phyloP scores from a whole-genome alignment of 1,140 invertebrate genomes.

The Drosophila melanica region DNA sequence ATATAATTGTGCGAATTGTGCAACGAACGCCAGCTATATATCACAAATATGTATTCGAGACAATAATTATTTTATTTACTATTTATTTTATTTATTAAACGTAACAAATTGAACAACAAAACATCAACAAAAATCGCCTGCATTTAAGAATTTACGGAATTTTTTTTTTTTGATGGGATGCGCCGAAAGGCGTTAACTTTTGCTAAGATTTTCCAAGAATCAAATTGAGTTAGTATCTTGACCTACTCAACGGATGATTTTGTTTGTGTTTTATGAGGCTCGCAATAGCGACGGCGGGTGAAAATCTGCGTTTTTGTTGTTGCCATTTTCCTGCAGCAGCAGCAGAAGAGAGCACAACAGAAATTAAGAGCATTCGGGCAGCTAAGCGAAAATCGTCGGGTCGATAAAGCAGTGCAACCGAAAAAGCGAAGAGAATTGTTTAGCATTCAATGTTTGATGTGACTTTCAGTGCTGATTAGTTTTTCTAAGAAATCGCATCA shows the following conservation, averaged over 20 bases:
- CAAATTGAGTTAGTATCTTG: slow-evolving; percentile 72
- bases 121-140: too few species aligned
- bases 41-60: too few species aligned
- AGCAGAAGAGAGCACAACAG: slow-evolving; percentile 1
- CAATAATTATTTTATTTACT: too few species aligned
- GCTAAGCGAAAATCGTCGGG: slow-evolving; percentile 31
- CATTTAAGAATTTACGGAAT: too few species aligned
- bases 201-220: slow-evolving; percentile 42
- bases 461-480: slow-evolving; percentile 14
- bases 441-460: slow-evolving; percentile 11
- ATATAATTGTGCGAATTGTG: too few species aligned
- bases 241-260: slow-evolving; percentile 68
- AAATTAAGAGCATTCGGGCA: slow-evolving; percentile 26
- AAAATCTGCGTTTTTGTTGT: slow-evolving; percentile 18
- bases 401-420: slow-evolving; percentile 60
- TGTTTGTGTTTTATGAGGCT: slow-evolving; percentile 54
- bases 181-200: slow-evolving; percentile 40
- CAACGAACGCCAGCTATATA: too few species aligned
- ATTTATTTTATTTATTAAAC: too few species aligned
- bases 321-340: slow-evolving; percentile 31
- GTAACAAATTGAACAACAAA: too few species aligned
- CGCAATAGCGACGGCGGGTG: background rate
- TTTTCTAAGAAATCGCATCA: slow-evolving; percentile 6
- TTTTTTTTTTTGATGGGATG: too few species aligned
- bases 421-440: slow-evolving; percentile 1